Base-by-base conservation (phyloP, 2,888 invertebrate genomes). In the Epinotia nisella region DNA sequence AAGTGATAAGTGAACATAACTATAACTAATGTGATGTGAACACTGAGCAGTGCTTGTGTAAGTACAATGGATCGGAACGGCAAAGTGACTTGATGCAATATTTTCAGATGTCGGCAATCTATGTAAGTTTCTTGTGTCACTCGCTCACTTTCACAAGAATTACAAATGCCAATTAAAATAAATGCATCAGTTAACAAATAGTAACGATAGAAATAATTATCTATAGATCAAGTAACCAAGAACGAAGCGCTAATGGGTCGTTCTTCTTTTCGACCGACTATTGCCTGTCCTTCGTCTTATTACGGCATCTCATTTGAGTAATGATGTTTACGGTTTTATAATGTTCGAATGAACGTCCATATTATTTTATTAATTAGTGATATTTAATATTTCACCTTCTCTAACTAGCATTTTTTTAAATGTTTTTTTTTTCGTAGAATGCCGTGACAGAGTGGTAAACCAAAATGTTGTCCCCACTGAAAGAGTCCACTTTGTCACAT, bases 31-130 rank as follows among this genome's bases (percentile, higher is more conserved):
- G 70, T 70, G 70, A 45, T 53, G 49, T 49, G 49, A 70, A 70
- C 69, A 53, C 60, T 66, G 71, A 35, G n/a, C 69, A 70, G 69
- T 49, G 49, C 49, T 72, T 61, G 56, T 64, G 35, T 19, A 45
- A 49, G 67, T 68, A 67, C 67, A 68, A 72, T 68, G 56, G 49
- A 51, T 45, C 29, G 29, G 55, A 56, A 62, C 39, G 61, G 51
- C 49, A 60, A 56, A 19, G 59, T 35, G 60, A 61, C 69, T 66
- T 66, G 56, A 56, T 66, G 66, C 55, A 66, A 66, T 66, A 56
- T 56, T 55, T 56, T 21, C 19, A 65, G 56, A 45, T 67, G 71
- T 67, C 66, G 66, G 67, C 66, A 67, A 15, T 39, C 21, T 66
- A 55, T 66, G 65, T n/a, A 65, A 65, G 65, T 39, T 66, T 55